Evolutionary conservation across 2,888 invertebrate genomes (phyloP).

Genomic region (Mycalesis mineus): DNA sequence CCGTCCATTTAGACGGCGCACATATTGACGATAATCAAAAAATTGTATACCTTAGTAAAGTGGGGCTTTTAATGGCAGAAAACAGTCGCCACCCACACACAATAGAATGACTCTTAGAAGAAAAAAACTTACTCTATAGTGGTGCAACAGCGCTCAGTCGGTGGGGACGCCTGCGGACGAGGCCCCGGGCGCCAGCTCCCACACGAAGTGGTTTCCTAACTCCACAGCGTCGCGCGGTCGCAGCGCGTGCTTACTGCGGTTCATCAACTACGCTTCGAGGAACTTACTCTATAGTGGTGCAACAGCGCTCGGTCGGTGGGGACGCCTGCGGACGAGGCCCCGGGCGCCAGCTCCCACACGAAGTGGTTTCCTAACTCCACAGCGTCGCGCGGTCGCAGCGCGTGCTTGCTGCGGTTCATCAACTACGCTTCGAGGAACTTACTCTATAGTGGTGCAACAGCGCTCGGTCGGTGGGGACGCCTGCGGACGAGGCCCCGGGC

Average conservation of each 20-base stretch:
- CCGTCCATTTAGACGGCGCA: no score
- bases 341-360: conserved; percentile 80
- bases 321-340: conserved; percentile 87
- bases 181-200: conserved; percentile 82
- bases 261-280: conserved; percentile 76
- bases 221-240: conserved; percentile 86
- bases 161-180: conserved; percentile 89
- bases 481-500: conserved; percentile 86
- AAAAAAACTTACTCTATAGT: conserved; percentile 76
- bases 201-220: conserved; percentile 36
- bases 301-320: conserved; percentile 90
- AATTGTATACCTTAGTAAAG: no score
- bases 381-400: conserved; percentile 88
- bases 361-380: conserved; percentile 49
- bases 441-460: conserved; percentile 88
- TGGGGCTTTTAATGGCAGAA: no score
- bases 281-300: conserved; percentile 83
- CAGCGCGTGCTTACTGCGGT: conserved; percentile 93
- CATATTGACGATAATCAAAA: no score
- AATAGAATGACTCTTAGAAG: no score
- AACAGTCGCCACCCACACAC: no score
- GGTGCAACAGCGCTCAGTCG: conserved; percentile 90
- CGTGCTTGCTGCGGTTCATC: conserved; percentile 94
- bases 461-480: conserved; percentile 90
- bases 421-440: conserved; percentile 45